Base-by-base conservation (phyloP, 2,888 invertebrate species). In the Branchellion lobata region DNA sequence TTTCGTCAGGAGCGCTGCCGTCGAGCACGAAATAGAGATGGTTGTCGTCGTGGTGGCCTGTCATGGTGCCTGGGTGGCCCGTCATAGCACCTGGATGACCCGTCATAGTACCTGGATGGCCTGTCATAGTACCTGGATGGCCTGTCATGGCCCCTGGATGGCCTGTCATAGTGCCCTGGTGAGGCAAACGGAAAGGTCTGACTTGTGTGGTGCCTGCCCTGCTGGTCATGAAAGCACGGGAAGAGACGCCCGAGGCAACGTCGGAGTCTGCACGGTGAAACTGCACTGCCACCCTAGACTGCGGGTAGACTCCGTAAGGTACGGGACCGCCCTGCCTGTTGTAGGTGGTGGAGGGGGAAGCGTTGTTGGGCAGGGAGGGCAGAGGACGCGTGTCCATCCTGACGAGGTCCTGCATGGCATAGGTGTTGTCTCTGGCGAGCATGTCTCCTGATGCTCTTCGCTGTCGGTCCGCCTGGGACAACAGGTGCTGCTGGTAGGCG, bases 371-470 rank as follows among this genome's bases (percentile, higher is more conserved):
- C 18, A 82, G 61, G 1, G 82, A 81, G 18, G 82, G 82, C 24
- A 82, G 81, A 33, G 82, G 82, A 11, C 82, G 68, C 2, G 81
- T 78, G 72, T 82, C 81, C 82, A 82, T 82, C 71, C 78, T 75
- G n/a, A 75, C 78, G 34, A 78, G 74, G 27, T 82, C 81, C n/a
- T 73, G 74, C 53, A 71, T 75, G 14, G 75, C 81, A 74, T 80
- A 81, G n/a, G 78, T 78, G 75, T 81, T 80, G 33, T 80, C 79
- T 14, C 81, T 29, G 24, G 33, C 78, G 14, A 81, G 75, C 0
- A 79, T 79, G 24, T 81, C 81, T n/a, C 69, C 79, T 1, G 81
- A 77, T 3, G 79, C 33, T 33, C 80, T 76, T 40, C 81, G 73
- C 0, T 78, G 72, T 21, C 57, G 53, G 34, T 57, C 36, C 11